Evolutionary conservation across 2,888 invertebrate genomes (phyloP), one percentile per base, ranked within the genome.

Genomic region (Drosophila austrosaltans): DNA sequence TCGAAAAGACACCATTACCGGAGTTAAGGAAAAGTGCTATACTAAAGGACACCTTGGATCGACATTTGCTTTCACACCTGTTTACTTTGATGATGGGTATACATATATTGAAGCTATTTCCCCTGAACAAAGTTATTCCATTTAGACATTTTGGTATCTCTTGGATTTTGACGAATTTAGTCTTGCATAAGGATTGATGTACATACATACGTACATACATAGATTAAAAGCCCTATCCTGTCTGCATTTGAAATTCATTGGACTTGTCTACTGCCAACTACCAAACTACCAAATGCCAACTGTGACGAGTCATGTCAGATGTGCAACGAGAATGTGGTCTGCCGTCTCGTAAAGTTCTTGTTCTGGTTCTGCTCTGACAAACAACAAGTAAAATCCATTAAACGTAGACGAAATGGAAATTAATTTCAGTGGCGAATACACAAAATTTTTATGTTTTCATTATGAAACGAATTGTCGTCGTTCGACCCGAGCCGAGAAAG

Each of bases 381-480:
- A 77, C 79, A 84, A 82, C 82, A 82, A 79, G 82, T 71, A 79
- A 79, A 82, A 76, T 82, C 88, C 82, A 82, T 87, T 82, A 87
- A 85, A 73, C 76, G 72, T 69, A 70, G 69, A 72, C 77, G 69
- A 87, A 85, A 87, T 87, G 82, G 76, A 78, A 87, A 79, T 87
- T 85, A 68, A 82, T 79, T 87, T 81, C 70, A 69, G 70, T 57
- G 66, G 67, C 65, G 69, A 64, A 71, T 62, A 74, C 67, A 71
- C 65, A 66, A 66, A 62, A 68, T 69, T 76, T 72, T 72, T 69
- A 60, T 63, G 76, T 72, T 72, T 72, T 65, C 63, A 78, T 69
- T 72, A 69, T 63, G 53, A 53, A 53, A 67, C 36, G 63, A 36
- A 59, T 58, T 40, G 36, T 36, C 8, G 8, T 36, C 2, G 36